Conservation (phyloP, 2,888 invertebrate genomes). For the Hypercompe scribonia region DNA sequence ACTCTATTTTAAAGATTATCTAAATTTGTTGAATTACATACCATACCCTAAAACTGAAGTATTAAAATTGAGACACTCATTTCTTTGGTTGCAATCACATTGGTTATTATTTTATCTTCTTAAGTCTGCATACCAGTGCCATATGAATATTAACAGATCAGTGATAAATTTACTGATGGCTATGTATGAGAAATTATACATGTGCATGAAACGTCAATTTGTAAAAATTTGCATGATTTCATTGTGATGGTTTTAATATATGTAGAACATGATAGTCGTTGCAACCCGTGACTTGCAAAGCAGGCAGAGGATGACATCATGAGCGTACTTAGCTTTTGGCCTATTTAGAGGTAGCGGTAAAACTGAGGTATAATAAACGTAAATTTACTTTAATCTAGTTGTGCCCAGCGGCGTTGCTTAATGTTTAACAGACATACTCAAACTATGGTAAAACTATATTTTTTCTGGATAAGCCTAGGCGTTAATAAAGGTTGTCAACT, state of each 20-base stretch:
- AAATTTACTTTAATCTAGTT: no score
- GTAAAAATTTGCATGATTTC: conserved; percentile 1
- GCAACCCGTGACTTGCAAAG: not conserved
- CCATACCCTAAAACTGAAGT: no score
- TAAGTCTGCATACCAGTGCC: not conserved
- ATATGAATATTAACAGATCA: not conserved
- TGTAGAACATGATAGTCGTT: not conserved
- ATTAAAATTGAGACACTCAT: not conserved
- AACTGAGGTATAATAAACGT: no score
- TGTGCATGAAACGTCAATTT: not conserved
- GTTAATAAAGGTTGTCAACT: no score
- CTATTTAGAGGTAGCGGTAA: no score
- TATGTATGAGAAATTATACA: not conserved
- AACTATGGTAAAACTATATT: no score
- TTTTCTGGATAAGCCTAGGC: no score
- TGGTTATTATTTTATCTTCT: not conserved
- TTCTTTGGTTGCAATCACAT: not conserved
- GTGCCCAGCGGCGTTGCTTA: no score
- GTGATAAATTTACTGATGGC: not conserved
- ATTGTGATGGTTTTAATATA: not conserved
- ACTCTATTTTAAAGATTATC: not conserved
- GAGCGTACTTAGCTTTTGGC: not conserved
- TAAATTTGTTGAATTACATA: not conserved
- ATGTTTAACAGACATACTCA: no score
- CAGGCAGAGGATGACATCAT: not conserved